phyloP scores from a whole-genome alignment of 2,888 invertebrate genomes.

The Druceiella hillmani region DNA sequence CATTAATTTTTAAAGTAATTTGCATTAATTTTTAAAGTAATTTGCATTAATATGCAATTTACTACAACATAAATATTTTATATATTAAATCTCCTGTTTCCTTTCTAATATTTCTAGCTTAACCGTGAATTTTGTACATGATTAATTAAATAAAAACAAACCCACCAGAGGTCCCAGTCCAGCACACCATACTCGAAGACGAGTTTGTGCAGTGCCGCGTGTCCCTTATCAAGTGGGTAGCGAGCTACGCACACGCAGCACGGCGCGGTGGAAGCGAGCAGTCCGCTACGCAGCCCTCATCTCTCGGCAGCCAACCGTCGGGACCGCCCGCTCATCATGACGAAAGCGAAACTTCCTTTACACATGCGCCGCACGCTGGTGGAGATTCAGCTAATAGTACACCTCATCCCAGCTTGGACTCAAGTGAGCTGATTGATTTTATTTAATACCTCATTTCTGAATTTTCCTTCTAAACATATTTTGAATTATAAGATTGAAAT shows the following conservation, averaged over 20 bases:
- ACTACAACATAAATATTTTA: too few relatives aligned
- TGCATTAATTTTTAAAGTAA: too few relatives aligned
- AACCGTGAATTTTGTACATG: too few relatives aligned
- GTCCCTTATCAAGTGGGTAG: conserved; percentile 84
- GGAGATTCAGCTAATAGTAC: conserved; percentile 48
- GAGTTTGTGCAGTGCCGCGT: conserved; percentile 72
- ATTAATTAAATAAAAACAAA: too few relatives aligned
- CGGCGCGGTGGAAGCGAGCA: conserved; percentile 52
- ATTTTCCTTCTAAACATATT: too few relatives aligned
- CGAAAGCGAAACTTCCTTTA: conserved; percentile 43
- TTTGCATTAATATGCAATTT: too few relatives aligned
- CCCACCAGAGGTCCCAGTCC: conserved; percentile 68
- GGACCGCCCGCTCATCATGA: conserved; percentile 37
- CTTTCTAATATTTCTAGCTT: too few relatives aligned
- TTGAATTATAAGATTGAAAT: too few relatives aligned
- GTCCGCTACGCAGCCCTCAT: conserved; percentile 39
- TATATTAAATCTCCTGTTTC: too few relatives aligned
- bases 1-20: too few relatives aligned
- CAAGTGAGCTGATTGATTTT: conserved; percentile 43
- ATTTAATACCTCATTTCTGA: background rate
- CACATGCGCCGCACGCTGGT: conserved; percentile 47
- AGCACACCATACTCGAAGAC: conserved; percentile 66
- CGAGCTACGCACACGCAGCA: conserved; percentile 74
- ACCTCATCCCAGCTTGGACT: conserved; percentile 56
- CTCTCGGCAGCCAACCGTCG: conserved; percentile 43